A percentile compares a stretch with the other conserved stretches of the same genome.
These are phyloP conservation scores for Drosophila punjabiensis DNA, from an alignment of 1,140 invertebrate species.

Conservation along the genomic window DNA sequence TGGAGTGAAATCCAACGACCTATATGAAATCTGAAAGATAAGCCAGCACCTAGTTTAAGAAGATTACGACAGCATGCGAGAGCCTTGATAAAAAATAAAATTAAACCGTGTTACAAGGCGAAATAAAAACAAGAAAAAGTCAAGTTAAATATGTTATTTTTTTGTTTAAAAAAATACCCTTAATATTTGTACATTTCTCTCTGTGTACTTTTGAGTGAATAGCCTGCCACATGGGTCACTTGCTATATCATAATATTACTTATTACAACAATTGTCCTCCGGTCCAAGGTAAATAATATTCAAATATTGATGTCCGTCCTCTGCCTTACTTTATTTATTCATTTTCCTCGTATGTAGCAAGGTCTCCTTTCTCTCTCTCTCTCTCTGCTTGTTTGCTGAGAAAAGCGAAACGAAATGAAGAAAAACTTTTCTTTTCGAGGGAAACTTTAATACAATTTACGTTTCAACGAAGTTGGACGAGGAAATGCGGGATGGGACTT, in stretches of 20 bases:
- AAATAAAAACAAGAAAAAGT: background rate
- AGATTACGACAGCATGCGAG: background rate
- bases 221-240: background rate
- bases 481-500: slow-evolving; percentile 9
- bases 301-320: slow-evolving; percentile 7
- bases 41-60: slow-evolving; percentile 4
- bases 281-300: slow-evolving; percentile 18
- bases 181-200: background rate
- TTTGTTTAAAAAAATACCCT: background rate
- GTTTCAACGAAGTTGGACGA: slow-evolving; percentile 5
- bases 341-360: slow-evolving; percentile 4
- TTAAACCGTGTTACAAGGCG: background rate
- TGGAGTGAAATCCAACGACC: slow-evolving; percentile 7
- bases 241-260: slow-evolving; percentile 1
- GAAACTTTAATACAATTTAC: slow-evolving; percentile 23
- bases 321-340: slow-evolving; percentile 14
- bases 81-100: background rate
- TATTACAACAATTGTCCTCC: slow-evolving; percentile 15
- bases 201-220: slow-evolving; percentile 1
- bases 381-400: background rate
- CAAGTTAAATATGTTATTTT: background rate
- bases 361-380: background rate
- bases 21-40: slow-evolving; percentile 7
- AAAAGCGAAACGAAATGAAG: slow-evolving; percentile 11
- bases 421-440: slow-evolving; percentile 6